phyloP scores from a whole-genome alignment of 2,888 invertebrate genomes.

The Drosophila phalerata region DNA sequence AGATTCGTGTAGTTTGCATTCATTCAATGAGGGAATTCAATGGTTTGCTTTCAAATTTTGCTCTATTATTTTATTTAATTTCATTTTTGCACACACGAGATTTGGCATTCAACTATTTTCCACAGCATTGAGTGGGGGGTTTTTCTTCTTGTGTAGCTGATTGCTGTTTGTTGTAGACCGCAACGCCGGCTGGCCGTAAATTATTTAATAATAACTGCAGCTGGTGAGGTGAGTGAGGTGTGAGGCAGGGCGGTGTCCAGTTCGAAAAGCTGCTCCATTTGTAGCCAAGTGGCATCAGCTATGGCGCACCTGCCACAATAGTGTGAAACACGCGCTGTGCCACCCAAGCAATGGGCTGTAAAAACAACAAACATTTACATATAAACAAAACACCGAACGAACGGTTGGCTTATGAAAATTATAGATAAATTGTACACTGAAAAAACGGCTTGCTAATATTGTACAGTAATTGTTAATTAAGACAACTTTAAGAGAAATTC shows the following conservation, averaged over 20 bases:
- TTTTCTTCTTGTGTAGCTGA: constrained; percentile 10
- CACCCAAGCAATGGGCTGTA: constrained; percentile 44
- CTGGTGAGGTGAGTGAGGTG: constrained; percentile 15
- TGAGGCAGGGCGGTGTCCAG: constrained; percentile 2
- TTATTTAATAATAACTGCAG: constrained; percentile 58
- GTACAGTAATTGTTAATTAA: neutral
- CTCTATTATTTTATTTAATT: constrained; percentile 1
- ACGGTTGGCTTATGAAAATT: constrained; percentile 51
- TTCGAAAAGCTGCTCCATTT: constrained; percentile 12
- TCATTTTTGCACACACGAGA: constrained; percentile 17
- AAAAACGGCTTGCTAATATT: neutral
- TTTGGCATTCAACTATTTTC: constrained; percentile 19
- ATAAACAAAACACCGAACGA: constrained; percentile 28
- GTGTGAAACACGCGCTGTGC: constrained; percentile 23
- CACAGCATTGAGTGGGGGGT: neutral
- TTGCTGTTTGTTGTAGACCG: constrained; percentile 16
- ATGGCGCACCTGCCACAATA: constrained; percentile 69
- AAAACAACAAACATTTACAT: constrained; percentile 69
- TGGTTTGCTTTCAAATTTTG: neutral
- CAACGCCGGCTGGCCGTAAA: constrained; percentile 41
- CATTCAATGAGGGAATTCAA: constrained; percentile 18
- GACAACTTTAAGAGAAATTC: neutral
- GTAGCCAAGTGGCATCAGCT: constrained; percentile 61
- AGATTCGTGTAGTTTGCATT: neutral
- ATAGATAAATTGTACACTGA: constrained; percentile 55